phyloP scores from a whole-genome alignment of 1,140 invertebrate species.

The Tachypleus tridentatus region DNA sequence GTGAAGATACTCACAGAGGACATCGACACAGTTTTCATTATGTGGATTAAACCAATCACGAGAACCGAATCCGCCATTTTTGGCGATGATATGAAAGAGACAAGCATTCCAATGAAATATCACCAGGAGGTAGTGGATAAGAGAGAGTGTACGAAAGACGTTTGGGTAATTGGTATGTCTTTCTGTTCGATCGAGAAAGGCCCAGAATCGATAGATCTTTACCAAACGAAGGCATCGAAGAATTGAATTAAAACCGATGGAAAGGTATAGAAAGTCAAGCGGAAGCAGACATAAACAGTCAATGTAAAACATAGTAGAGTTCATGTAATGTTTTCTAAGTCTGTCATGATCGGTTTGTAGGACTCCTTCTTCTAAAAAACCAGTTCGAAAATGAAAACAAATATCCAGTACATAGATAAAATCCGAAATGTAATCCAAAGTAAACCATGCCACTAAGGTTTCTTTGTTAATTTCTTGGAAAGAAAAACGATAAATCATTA shows the following conservation, averaged over 20 bases:
- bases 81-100: constrained; percentile 88
- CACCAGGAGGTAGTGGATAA: constrained; percentile 91
- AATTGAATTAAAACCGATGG: constrained; percentile 95
- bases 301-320: constrained; percentile 96
- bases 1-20: constrained; percentile 86
- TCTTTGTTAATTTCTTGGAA: constrained; percentile 67
- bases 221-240: constrained; percentile 90
- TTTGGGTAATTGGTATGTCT: constrained; percentile 97
- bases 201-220: constrained; percentile 96
- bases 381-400: constrained; percentile 91
- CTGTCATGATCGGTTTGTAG: constrained; percentile 89
- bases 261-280: constrained; percentile 94
- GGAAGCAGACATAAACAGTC: constrained; percentile 95
- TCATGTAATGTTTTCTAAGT: constrained; percentile 92
- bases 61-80: constrained; percentile 82
- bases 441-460: constrained; percentile 87
- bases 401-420: constrained; percentile 93
- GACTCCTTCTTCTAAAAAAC: constrained; percentile 90
- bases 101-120: constrained; percentile 99
- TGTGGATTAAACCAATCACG: constrained; percentile 61
- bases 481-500: constrained; percentile 95
- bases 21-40: constrained; percentile 50
- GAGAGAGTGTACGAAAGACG: constrained; percentile 76
- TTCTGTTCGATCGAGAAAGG: constrained; percentile 94
- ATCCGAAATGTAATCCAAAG: constrained; percentile 91